Evolutionary conservation across 2,797 vertebrate genomes (phyloP), one percentile per base, ranked within the genome.

Genomic region (Cottoperca gobio): DNA sequence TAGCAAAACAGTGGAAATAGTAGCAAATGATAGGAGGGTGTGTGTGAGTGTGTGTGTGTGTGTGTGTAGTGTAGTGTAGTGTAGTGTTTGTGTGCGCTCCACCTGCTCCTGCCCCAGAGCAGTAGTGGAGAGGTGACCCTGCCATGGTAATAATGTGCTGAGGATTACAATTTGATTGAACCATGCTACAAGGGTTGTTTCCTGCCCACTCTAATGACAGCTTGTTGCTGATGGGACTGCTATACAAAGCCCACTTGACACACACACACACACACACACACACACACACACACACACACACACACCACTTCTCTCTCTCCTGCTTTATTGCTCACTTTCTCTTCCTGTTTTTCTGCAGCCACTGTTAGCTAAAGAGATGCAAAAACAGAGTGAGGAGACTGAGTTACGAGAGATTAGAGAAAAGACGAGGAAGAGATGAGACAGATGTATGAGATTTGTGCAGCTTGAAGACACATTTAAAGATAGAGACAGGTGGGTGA

Each of bases 161-260:
- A 70, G 91, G 95, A 94, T 94, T 94, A 95, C 95, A 96, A 93
- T 85, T 90, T 89, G 91, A 88, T 90, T 88, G 90, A 95, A 91
- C 94, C 89, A 12, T 85, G 88, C 88, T 90, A 92, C 92, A 83
- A 95, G 94, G 92, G 94, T 84, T 91, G 90, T 93, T 93, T 93
- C 88, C 90, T 90, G 92, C 92, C 94, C 89, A 91, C 92, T 94
- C 92, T 91, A 94, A 95, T 94, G 93, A 93, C 92, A 93, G 93
- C 91, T 92, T 91, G 93, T 92, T 93, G 94, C 90, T 91, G 91
- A 91, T 75, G 82, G 86, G 92, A 90, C 86, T 81, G 85, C 90
- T 83, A 74, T 79, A 80, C 90, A 91, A 86, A 84, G 79, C 68
- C 91, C 92, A 91, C 93, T 94, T 91, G 88, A 87, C 83, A 73